Conservation (phyloP, 2,888 invertebrate species). For the Vandiemenella viatica region DNA sequence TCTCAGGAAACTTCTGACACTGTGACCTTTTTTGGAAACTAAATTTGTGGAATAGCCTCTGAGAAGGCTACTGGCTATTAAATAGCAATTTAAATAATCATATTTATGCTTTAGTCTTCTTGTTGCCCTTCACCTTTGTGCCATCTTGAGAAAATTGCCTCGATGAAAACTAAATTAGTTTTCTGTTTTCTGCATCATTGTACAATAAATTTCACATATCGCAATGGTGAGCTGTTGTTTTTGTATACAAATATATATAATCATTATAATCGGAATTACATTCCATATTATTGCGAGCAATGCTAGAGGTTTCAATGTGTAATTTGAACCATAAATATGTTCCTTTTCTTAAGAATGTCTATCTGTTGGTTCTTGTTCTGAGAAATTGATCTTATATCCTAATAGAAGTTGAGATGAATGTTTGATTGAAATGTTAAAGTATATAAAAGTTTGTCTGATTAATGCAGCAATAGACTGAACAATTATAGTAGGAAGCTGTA, state of each 20-base stretch:
- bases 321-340: background rate
- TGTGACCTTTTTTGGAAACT: constrained; percentile 8
- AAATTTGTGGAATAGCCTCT: background rate
- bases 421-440: constrained; percentile 1
- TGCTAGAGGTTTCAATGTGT: background rate
- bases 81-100: background rate
- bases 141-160: constrained; percentile 10
- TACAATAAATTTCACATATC: constrained; percentile 15
- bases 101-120: background rate
- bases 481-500: background rate
- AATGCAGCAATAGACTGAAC: constrained; percentile 2
- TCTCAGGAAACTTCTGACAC: constrained; percentile 12
- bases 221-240: background rate
- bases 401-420: background rate
- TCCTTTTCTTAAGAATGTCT: background rate
- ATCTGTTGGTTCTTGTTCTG: background rate
- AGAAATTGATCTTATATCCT: background rate
- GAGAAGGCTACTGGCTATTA: background rate
- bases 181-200: constrained; percentile 5
- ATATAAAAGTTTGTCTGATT: constrained; percentile 2
- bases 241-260: background rate
- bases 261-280: background rate
- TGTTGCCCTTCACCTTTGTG: constrained; percentile 8
- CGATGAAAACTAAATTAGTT: constrained; percentile 6
- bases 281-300: constrained; percentile 2